phyloP scores from a whole-genome alignment of 2,797 vertebrate species.

The Sebastes miniatus region DNA sequence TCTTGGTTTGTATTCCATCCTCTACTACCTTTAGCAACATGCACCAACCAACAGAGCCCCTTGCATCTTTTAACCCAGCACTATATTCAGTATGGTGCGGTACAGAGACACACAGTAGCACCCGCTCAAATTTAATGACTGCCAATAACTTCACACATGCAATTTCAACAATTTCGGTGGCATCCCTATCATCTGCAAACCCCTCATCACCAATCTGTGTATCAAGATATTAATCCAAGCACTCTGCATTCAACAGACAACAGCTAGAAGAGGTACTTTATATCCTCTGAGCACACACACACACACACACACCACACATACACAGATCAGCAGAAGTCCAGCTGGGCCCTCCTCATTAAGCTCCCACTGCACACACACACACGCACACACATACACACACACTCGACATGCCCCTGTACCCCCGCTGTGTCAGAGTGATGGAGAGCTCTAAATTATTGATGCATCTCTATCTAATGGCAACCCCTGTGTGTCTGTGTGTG shows the following conservation, averaged over 20 bases:
- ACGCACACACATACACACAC: constrained; percentile 13
- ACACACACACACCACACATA: not conserved
- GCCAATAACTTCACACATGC: constrained; percentile 20
- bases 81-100: not conserved
- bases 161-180: constrained; percentile 10
- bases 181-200: constrained; percentile 21
- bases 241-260: constrained; percentile 18
- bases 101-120: not conserved
- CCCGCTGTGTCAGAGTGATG: constrained; percentile 69
- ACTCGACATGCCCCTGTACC: constrained; percentile 21
- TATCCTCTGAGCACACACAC: not conserved
- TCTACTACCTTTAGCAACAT: not conserved
- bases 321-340: constrained; percentile 45
- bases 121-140: not conserved
- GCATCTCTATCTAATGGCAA: constrained; percentile 69
- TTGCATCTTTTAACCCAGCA: not conserved
- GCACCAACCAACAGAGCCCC: not conserved
- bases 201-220: constrained; percentile 13
- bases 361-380: constrained; percentile 3
- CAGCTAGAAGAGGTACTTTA: constrained; percentile 26
- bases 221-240: constrained; percentile 13
- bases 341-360: constrained; percentile 64
- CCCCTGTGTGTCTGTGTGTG: constrained; percentile 34
- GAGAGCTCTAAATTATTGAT: constrained; percentile 77
- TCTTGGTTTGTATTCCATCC: not conserved